These are phyloP conservation scores for Pterostichus niger DNA, from an alignment of 2,888 invertebrate genomes.

Conservation along the genomic window DNA sequence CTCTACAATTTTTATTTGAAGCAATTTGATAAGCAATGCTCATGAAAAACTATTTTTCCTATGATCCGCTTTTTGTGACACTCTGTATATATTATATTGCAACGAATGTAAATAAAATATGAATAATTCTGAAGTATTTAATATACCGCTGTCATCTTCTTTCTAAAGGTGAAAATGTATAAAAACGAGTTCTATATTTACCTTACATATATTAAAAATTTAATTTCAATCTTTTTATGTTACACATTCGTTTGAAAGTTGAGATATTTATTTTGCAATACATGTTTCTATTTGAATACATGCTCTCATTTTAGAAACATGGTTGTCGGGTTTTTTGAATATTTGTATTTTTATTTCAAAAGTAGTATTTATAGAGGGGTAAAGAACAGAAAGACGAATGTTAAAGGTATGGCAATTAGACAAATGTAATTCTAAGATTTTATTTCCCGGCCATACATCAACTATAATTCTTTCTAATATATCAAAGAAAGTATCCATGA, in stretches of 20 bases:
- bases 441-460: too few species aligned
- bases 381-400: too few species aligned
- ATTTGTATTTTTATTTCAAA: too few species aligned
- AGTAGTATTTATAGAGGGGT: too few species aligned
- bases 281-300: background rate
- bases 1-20: too few species aligned
- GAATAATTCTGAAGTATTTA: background rate
- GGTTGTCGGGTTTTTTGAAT: too few species aligned
- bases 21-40: too few species aligned
- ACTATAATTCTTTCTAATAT: background rate
- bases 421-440: too few species aligned
- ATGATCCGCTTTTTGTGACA: too few species aligned
- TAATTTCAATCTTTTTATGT: constrained; percentile 14
- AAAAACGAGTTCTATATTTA: constrained; percentile 18
- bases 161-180: constrained; percentile 21
- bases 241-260: background rate
- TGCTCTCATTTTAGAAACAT: too few species aligned
- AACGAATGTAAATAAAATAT: background rate
- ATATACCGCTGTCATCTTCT: constrained; percentile 1
- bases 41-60: too few species aligned
- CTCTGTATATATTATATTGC: background rate
- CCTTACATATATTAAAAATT: constrained; percentile 13
- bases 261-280: background rate
- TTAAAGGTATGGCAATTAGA: too few species aligned
- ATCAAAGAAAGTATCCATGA: background rate